Base-by-base conservation (phyloP, 2,113 vertebrate genomes). In the Ailurus styani region DNA sequence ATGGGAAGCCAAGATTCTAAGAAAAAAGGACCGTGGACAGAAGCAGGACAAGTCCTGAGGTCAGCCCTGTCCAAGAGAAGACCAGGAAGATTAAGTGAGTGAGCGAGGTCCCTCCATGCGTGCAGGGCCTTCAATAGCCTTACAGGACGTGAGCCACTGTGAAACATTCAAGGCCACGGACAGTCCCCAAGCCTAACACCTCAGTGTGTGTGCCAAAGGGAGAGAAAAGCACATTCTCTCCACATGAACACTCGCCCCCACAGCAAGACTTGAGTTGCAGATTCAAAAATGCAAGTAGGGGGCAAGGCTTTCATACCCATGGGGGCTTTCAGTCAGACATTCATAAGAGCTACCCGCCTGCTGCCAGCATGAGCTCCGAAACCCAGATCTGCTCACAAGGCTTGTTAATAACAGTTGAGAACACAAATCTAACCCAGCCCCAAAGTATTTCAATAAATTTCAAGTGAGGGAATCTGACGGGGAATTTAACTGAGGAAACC, bases 371-470 rank as follows among this genome's bases (percentile, higher is more conserved):
- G 45, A 45, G 21, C 29, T 72, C 52, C 4, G 62, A 64, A 72
- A 47, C 55, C 42, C 50, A 50, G 77, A 25, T 37, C 72, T 79
- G 37, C 79, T 40, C 11, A 5, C 18, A 52, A 79, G 82, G 27
- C 47, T 84, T 50, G 45, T 47, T 25, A 62, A 84, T 70, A 15
- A 85, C 62, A 73, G 45, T 9, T 31, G 14, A n/a, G 55, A 54
- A 7, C 7, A 12, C 55, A 72, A 77, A 72, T 45, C 12, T 18
- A 90, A 68, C 34, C 25, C 18, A 50, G n/a, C 8, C 60, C 79
- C 92, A 66, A 96, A 87, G 90, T 20, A 93, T 62, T 34, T 64
- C 57, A 57, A 25, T 75, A 57, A 57, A 57, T 34, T 55, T 55
- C 94, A 81, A 77, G 27, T 0, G 0, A 20, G 47, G 29, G 25